Evolutionary conservation across 2,888 invertebrate species (phyloP).

Genomic region (Athalia rosae): DNA sequence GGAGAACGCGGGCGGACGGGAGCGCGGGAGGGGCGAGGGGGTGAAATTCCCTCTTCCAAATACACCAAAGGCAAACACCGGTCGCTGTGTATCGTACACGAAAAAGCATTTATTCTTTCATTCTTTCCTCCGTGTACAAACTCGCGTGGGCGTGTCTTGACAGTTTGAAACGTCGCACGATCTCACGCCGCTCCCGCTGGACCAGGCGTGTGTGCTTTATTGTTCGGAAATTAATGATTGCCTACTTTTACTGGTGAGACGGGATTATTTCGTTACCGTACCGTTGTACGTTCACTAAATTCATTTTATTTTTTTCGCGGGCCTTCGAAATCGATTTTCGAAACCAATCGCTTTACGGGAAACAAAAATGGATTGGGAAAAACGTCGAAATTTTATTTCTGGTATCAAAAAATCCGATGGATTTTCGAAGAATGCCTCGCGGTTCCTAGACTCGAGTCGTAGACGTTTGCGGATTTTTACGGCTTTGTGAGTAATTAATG

Average conservation of each 20-base stretch:
- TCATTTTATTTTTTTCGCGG: no score
- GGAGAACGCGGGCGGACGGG: constrained; percentile 17
- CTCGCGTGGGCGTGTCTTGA: constrained; percentile 67
- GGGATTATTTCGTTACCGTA: constrained; percentile 1
- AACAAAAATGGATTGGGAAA: no score
- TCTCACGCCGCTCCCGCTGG: constrained; percentile 64
- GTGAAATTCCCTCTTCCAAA: constrained; percentile 54
- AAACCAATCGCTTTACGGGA: no score
- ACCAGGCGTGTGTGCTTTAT: constrained; percentile 61
- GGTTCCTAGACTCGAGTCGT: no score
- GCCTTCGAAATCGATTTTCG: no score
- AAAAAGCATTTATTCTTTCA: constrained; percentile 64
- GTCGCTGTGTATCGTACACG: constrained; percentile 55
- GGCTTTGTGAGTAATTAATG: no score
- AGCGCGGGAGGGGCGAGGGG: neutral
- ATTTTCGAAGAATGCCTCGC: no score
- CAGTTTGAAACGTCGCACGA: neutral
- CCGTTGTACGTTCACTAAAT: neutral
- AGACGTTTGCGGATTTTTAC: no score
- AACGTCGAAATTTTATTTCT: no score
- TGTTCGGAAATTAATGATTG: constrained; percentile 71
- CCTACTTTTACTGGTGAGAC: constrained; percentile 40
- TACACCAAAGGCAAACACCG: constrained; percentile 72
- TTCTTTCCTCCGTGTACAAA: constrained; percentile 19
- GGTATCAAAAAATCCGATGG: no score